Conservation (phyloP, 1,140 invertebrate species). For the Scaptodrosophila lebanonensis region DNA sequence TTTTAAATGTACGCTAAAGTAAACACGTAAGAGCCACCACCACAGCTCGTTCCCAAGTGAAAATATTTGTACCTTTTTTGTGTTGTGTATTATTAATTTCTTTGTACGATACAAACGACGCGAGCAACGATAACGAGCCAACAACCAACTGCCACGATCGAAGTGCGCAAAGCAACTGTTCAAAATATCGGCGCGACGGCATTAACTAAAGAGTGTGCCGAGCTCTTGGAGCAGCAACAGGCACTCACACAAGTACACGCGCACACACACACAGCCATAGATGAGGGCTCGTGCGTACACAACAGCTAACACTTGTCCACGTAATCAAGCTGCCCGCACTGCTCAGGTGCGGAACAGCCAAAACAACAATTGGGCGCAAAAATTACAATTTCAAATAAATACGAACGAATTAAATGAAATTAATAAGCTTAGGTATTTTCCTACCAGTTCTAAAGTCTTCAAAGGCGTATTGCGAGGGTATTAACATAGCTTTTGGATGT, state of each 20-base stretch:
- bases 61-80: conserved; percentile 19
- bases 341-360: conserved; percentile 29
- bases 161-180: conserved; percentile 49
- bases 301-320: conserved; percentile 49
- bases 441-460: too few species aligned
- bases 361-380: conserved; percentile 3
- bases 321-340: conserved; percentile 49
- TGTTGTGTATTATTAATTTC: conserved; percentile 18
- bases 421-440: too few species aligned
- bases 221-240: neutral
- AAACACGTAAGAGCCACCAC: too few species aligned
- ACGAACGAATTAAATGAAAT: too few species aligned
- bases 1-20: neutral
- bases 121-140: conserved; percentile 5
- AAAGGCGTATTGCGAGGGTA: too few species aligned
- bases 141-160: conserved; percentile 52
- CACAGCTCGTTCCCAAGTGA: too few species aligned
- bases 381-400: too few species aligned
- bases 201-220: conserved; percentile 17
- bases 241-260: neutral
- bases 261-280: neutral
- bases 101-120: conserved; percentile 5
- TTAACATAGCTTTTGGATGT: too few species aligned
- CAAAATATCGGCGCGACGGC: conserved; percentile 14
- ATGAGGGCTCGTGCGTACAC: neutral